These are phyloP conservation scores for Napeogenes sylphis DNA, from an alignment of 2,888 invertebrate species.

Conservation along the genomic window DNA sequence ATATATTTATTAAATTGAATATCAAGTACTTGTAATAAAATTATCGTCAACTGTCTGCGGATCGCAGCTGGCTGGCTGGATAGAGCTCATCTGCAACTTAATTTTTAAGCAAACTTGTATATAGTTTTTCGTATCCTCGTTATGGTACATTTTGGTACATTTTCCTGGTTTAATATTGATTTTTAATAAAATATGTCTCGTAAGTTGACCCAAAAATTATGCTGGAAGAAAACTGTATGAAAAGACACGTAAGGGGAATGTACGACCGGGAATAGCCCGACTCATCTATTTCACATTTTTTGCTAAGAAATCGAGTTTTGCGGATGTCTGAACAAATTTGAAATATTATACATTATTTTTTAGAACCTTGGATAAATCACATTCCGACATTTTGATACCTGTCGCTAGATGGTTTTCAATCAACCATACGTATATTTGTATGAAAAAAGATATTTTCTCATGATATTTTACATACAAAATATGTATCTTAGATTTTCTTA, in stretches of 20 bases:
- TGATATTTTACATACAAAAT: no score
- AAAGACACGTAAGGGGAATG: slow-evolving; percentile 27
- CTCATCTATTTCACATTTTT: slow-evolving; percentile 48
- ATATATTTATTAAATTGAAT: no score
- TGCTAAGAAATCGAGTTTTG: slow-evolving; percentile 45
- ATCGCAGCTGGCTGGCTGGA: no score
- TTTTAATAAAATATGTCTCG: not conserved
- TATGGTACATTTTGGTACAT: no score
- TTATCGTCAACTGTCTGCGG: no score
- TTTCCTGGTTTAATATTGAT: no score
- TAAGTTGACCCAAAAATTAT: slow-evolving; percentile 15
- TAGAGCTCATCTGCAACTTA: no score
- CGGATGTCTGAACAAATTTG: slow-evolving; percentile 29
- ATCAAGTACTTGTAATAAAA: no score
- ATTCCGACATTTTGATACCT: not conserved
- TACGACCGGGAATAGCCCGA: slow-evolving; percentile 20
- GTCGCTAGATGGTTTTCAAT: not conserved
- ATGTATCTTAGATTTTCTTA: no score
- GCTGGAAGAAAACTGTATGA: slow-evolving; percentile 8
- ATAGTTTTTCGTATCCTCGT: no score
- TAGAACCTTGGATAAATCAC: not conserved
- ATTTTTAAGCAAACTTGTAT: no score
- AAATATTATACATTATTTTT: slow-evolving; percentile 8
- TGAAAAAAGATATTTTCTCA: not conserved
- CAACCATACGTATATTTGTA: not conserved